Evolutionary conservation across 2,888 invertebrate genomes (phyloP), one percentile per base, ranked within the genome.

Genomic region (Tipula lateralis): DNA sequence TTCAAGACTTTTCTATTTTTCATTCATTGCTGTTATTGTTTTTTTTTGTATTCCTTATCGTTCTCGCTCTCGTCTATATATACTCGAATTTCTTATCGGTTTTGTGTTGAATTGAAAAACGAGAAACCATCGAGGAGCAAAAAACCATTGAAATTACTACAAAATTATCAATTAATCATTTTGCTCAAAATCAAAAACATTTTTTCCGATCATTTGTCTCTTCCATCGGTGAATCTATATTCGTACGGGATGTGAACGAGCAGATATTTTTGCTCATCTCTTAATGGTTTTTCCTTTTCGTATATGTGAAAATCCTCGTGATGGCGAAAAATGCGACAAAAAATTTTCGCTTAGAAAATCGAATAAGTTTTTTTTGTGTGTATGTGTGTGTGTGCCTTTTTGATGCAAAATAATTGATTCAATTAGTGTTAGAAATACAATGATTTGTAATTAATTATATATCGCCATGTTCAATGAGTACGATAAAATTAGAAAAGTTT

Each of bases 351-450:
- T 24, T 7, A 66, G 2, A 9, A 24, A 24, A 24, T 66, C 66
- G 66, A 66, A 66, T 66, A 66, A 24, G 0, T 66, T 66, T 24
- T 66, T 66, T 24, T n/a, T 44, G n/a, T 9, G 9, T 39, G 39
- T 32, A 4, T 4, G 2, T 32, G 39, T 7, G 19, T 9, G 19
- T 66, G 19, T 66, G 66, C 24, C 66, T 66, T 66, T 66, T 66
- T 66, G 24, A 66, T 66, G 66, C 66, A 66, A 66, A 66, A 66
- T 66, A 66, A 66, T 66, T 66, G 66, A 66, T 24, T 66, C 66
- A 66, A 66, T 66, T 66, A 66, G 66, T 66, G 66, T 66, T 66
- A 66, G 66, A 66, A 66, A 66, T 66, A 66, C 66, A 66, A 66
- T 66, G 66, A 66, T 24, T 66, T 66, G 66, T 66, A 66, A 66